Evolutionary conservation across 2,113 vertebrate genomes (phyloP).

Genomic region (Setophaga coronata): DNA sequence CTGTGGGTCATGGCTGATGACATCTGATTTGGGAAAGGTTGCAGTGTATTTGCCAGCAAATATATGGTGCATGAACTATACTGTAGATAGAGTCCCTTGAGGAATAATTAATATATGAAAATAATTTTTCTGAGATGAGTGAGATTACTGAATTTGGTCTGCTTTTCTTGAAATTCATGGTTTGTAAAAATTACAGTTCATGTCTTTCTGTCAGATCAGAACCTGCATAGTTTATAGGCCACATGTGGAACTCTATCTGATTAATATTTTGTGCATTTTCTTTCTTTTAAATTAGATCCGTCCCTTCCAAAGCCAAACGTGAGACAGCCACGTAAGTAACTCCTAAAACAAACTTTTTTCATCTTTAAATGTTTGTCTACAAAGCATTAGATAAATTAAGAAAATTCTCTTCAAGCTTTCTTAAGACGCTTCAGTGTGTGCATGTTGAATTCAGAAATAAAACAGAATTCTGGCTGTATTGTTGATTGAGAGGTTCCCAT

Average conservation of each 20-base stretch:
- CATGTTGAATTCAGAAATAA: background rate
- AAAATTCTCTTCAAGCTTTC: background rate
- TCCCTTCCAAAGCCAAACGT: slow-evolving; percentile 50
- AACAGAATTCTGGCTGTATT: background rate
- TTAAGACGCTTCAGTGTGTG: background rate
- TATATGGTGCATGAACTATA: background rate
- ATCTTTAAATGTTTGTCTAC: background rate
- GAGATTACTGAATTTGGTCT: background rate
- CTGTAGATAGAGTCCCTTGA: background rate
- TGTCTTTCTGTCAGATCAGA: background rate
- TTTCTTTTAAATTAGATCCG: slow-evolving; percentile 50
- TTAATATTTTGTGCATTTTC: slow-evolving; percentile 40
- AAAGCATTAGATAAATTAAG: background rate
- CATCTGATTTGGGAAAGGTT: background rate
- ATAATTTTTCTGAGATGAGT: background rate
- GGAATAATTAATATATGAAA: background rate
- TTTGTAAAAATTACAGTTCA: background rate
- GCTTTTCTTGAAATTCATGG: background rate
- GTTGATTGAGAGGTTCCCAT: background rate
- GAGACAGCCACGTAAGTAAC: slow-evolving; percentile 74
- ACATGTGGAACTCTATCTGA: background rate
- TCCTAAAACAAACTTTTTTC: background rate
- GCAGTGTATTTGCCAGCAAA: background rate
- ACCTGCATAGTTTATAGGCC: background rate
- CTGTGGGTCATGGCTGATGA: background rate